A percentile compares a stretch with the other conserved stretches of the same genome.
Evolutionary conservation across 2,888 invertebrate species (phyloP).

Genomic region (Ichneumon xanthorius): DNA sequence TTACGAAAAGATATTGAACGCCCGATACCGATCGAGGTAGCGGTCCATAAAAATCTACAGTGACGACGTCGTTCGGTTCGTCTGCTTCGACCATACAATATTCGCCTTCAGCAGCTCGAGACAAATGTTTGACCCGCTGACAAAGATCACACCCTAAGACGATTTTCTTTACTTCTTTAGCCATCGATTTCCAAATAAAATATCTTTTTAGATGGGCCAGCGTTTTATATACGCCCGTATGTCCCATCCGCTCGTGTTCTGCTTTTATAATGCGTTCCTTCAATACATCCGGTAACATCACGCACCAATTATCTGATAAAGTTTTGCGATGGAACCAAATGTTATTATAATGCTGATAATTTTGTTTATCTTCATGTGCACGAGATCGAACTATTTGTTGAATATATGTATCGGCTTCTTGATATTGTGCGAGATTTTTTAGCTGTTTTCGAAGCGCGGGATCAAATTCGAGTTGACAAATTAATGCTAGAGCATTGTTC

Average conservation of each 20-base stretch:
- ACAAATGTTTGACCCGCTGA: conserved; percentile 14
- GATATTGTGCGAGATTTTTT: not conserved
- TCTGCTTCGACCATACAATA: not conserved
- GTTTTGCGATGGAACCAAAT: conserved; percentile 14
- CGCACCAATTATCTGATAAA: not conserved
- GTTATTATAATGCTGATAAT: conserved; percentile 21
- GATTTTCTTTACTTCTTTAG: conserved; percentile 47
- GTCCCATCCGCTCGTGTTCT: conserved; percentile 56
- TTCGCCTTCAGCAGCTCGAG: conserved; percentile 3
- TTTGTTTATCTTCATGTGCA: not conserved
- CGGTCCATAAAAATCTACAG: conserved; percentile 35
- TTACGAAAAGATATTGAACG: conserved; percentile 13
- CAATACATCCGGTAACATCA: not conserved
- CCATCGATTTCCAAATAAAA: conserved; percentile 63
- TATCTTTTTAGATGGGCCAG: conserved; percentile 51
- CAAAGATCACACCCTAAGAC: not conserved
- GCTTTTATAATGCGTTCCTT: not conserved
- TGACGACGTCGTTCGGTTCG: not conserved
- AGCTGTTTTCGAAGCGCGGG: not conserved
- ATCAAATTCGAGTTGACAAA: conserved; percentile 30
- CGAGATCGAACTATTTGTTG: not conserved
- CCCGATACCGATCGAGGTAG: conserved; percentile 6
- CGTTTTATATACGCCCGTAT: conserved; percentile 64
- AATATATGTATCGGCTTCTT: conserved; percentile 1
- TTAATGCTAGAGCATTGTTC: conserved; percentile 10